These are phyloP conservation scores for Asbolus verrucosus DNA, from an alignment of 1,140 invertebrate genomes.

Conservation along the genomic window DNA sequence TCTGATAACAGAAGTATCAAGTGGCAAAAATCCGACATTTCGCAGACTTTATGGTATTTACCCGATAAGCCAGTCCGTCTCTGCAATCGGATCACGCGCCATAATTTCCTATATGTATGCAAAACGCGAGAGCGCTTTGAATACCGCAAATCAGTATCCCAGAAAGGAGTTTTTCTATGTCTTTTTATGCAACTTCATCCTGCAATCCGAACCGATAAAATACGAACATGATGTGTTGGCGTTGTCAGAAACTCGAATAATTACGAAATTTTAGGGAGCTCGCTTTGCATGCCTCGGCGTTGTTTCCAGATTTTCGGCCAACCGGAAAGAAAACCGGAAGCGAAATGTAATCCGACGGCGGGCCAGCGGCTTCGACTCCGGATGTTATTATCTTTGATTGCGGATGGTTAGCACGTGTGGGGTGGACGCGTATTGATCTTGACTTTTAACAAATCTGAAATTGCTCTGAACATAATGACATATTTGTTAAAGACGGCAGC, in stretches of 20 bases:
- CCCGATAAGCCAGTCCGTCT: too few relatives aligned
- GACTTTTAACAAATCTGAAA: too few relatives aligned
- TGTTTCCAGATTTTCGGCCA: conserved; percentile 6
- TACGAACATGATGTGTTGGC: neutral
- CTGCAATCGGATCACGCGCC: neutral
- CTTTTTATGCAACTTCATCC: neutral
- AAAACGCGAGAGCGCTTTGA: neutral
- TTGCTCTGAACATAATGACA: too few relatives aligned
- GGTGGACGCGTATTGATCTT: conserved; percentile 6
- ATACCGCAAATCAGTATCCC: neutral
- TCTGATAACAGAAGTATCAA: too few relatives aligned
- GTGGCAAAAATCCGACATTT: too few relatives aligned
- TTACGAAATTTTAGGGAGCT: neutral
- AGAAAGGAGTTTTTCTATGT: neutral
- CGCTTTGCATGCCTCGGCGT: conserved; percentile 1
- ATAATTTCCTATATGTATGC: neutral
- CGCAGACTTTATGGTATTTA: too few relatives aligned
- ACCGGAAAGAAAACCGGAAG: conserved; percentile 34
- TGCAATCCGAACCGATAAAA: neutral
- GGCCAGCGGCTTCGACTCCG: neutral
- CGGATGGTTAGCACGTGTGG: neutral
- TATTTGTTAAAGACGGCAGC: too few relatives aligned
- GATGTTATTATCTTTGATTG: conserved; percentile 26
- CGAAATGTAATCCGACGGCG: conserved; percentile 12
- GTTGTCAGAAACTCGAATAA: neutral